phyloP scores from a whole-genome alignment of 92 coral and sea anemone genomes.

The Chrysogorgia sp. region DNA sequence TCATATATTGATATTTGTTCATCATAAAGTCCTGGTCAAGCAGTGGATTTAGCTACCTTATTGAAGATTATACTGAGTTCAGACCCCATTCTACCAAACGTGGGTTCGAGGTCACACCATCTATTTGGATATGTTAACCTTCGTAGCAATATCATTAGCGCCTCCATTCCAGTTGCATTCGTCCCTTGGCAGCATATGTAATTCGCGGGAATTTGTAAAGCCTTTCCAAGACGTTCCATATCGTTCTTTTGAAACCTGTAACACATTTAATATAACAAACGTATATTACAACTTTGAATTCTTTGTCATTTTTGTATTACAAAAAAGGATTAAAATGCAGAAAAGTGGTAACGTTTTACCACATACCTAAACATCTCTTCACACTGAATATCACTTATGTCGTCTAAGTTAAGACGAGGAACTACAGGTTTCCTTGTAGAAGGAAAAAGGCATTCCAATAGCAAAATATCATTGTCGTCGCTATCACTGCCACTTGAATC shows the following conservation, averaged over 20 bases:
- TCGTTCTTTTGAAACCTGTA: constrained; percentile 59
- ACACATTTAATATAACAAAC: too few relatives aligned
- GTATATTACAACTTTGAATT: too few relatives aligned
- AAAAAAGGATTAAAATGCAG: too few relatives aligned
- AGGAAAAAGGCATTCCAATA: constrained; percentile 20
- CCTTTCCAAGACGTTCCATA: constrained; percentile 52
- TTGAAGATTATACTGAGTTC: constrained; percentile 66
- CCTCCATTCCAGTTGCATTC: constrained; percentile 62
- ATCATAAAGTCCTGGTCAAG: too few relatives aligned
- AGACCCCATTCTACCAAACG: constrained; percentile 57
- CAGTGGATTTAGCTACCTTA: neutral
- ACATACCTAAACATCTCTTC: constrained; percentile 21
- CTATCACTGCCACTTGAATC: constrained; percentile 8
- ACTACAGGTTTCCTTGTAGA: neutral
- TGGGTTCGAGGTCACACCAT: constrained; percentile 64
- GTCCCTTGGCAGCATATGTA: constrained; percentile 63
- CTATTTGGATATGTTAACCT: constrained; percentile 64
- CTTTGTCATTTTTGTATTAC: too few relatives aligned
- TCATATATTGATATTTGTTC: too few relatives aligned
- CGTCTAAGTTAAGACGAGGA: constrained; percentile 22
- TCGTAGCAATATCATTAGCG: constrained; percentile 56
- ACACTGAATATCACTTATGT: constrained; percentile 26
- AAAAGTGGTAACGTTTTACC: too few relatives aligned
- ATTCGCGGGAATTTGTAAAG: constrained; percentile 59
- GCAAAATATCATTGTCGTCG: constrained; percentile 20